Conservation (phyloP, 1,140 invertebrate species). For the Magallana ariakensis region DNA sequence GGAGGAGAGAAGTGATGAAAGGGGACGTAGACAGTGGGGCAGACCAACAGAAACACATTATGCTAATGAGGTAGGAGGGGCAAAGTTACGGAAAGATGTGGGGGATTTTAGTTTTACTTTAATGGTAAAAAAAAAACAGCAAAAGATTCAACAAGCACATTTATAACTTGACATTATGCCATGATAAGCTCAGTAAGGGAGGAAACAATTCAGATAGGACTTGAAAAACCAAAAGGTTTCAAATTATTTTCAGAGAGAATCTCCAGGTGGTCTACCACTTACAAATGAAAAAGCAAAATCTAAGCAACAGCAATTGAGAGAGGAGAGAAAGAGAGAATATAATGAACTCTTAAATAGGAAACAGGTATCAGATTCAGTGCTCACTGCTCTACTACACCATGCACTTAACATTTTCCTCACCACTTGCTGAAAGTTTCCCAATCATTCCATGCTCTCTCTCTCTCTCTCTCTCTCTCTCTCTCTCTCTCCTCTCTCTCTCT, state of each 20-base stretch:
- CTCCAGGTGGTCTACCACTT: not conserved
- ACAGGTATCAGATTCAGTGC: not conserved
- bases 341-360: slow-evolving; percentile 18
- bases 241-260: slow-evolving; percentile 5
- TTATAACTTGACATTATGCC: too few relatives aligned
- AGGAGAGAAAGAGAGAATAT: slow-evolving; percentile 18
- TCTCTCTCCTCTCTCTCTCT: not conserved
- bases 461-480: not conserved
- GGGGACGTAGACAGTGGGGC: slow-evolving; percentile 51
- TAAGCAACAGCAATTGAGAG: slow-evolving; percentile 10
- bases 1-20: slow-evolving; percentile 48
- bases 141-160: too few relatives aligned
- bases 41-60: slow-evolving; percentile 44
- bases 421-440: not conserved
- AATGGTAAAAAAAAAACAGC: too few relatives aligned
- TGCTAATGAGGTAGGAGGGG: slow-evolving; percentile 48
- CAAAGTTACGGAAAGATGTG: not conserved
- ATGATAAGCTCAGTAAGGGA: too few relatives aligned
- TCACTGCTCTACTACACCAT: not conserved
- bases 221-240: too few relatives aligned
- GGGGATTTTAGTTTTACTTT: too few relatives aligned
- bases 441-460: not conserved
- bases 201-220: too few relatives aligned
- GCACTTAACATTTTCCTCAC: not conserved
- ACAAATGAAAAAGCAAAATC: slow-evolving; percentile 29